These are phyloP conservation scores for Serilophus lunatus DNA, from an alignment of 2,113 vertebrate genomes.

Conservation along the genomic window DNA sequence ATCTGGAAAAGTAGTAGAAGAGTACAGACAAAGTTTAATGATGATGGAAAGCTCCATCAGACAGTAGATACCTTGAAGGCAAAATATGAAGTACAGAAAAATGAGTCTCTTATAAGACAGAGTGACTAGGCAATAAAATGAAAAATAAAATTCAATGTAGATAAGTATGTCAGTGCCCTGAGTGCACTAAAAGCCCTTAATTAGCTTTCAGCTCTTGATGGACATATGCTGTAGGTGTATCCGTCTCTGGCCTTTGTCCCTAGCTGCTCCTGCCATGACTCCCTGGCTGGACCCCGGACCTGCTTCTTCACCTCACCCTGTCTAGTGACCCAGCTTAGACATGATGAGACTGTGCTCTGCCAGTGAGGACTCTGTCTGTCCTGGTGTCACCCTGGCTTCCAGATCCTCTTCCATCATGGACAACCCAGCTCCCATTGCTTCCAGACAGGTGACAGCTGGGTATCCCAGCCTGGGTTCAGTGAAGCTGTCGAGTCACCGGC, in stretches of 20 bases:
- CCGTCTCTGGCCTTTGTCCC: neutral
- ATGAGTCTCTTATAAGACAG: neutral
- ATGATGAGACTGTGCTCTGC: rapidly evolving
- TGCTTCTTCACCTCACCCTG: neutral
- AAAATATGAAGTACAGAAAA: neutral
- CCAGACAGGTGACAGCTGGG: neutral
- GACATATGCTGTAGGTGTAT: neutral
- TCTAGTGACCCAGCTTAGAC: neutral
- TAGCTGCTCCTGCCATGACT: neutral
- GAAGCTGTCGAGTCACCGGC: neutral
- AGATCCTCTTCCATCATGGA: neutral
- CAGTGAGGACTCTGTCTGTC: rapidly evolving
- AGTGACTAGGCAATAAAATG: neutral
- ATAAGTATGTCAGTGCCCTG: neutral
- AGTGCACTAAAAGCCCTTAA: slow-evolving; percentile 11
- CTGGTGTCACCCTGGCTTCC: neutral
- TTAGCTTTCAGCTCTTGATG: neutral
- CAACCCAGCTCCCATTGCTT: neutral
- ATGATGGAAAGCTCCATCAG: neutral
- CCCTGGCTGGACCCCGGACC: neutral
- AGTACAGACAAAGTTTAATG: neutral
- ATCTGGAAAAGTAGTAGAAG: neutral
- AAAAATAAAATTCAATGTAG: neutral
- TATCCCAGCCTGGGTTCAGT: neutral
- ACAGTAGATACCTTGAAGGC: neutral